Conservation (phyloP, 2,888 invertebrate species). For the Trachelus tabidus region DNA sequence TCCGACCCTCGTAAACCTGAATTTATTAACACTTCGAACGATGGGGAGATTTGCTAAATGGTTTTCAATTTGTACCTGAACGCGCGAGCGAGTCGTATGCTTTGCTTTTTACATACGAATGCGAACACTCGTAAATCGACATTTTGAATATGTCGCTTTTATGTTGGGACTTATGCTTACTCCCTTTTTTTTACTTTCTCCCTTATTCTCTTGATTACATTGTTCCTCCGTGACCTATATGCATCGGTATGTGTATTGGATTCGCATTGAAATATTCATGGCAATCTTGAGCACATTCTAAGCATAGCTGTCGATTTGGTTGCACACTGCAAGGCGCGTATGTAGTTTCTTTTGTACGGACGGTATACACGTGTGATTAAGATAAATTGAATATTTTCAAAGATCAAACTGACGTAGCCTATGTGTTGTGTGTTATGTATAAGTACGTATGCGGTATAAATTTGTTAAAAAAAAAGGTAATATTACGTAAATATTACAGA, state of each 20-base stretch:
- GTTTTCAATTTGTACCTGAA: constrained; percentile 66
- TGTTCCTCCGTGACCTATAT: not conserved
- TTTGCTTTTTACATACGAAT: constrained; percentile 33
- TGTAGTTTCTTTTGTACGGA: not conserved
- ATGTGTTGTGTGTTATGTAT: no score
- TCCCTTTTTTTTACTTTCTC: not conserved
- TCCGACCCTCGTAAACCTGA: constrained; percentile 60
- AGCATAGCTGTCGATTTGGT: not conserved
- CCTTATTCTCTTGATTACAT: not conserved
- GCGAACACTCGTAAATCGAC: not conserved
- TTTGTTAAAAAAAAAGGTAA: not conserved
- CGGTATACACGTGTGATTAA: not conserved
- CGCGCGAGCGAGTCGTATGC: constrained; percentile 33
- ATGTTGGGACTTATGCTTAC: not conserved
- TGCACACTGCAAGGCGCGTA: not conserved
- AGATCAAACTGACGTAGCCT: not conserved
- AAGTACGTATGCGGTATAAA: not conserved
- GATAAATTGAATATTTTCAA: not conserved
- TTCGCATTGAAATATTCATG: not conserved
- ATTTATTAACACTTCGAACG: constrained; percentile 65
- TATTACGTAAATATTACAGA: not conserved
- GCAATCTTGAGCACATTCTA: not conserved
- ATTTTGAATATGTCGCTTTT: not conserved
- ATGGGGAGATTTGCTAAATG: constrained; percentile 63
- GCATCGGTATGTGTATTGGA: not conserved